These are phyloP conservation scores for Gambusia holbrooki DNA, from an alignment of 2,113 vertebrate genomes.

Conservation along the genomic window DNA sequence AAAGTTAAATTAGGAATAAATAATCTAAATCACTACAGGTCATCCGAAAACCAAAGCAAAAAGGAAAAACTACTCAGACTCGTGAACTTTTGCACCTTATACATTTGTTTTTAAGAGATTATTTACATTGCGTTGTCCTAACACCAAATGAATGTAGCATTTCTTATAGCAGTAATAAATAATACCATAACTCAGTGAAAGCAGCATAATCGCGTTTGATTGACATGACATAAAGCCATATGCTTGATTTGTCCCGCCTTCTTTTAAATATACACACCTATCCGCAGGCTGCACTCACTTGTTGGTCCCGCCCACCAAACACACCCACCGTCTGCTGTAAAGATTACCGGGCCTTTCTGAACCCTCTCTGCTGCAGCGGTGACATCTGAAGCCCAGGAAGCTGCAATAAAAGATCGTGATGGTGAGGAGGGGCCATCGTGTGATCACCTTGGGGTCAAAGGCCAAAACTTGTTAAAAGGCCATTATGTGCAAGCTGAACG, in stretches of 20 bases:
- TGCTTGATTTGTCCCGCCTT: slow-evolving; percentile 25
- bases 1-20: too few species aligned
- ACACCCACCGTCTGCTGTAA: slow-evolving; percentile 35
- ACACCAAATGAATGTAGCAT: background rate
- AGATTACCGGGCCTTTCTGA: slow-evolving; percentile 20
- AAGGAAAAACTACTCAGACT: too few species aligned
- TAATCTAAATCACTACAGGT: too few species aligned
- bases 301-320: slow-evolving; percentile 36
- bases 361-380: slow-evolving; percentile 11
- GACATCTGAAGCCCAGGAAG: slow-evolving; percentile 65
- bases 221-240: slow-evolving; percentile 53
- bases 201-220: slow-evolving; percentile 50
- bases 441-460: slow-evolving; percentile 63
- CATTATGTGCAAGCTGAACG: slow-evolving; percentile 18
- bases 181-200: slow-evolving; percentile 30
- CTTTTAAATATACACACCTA: slow-evolving; percentile 43
- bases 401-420: slow-evolving; percentile 44
- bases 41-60: too few species aligned
- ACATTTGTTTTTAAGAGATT: too few species aligned
- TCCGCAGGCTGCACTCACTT: background rate
- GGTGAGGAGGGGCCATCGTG: slow-evolving; percentile 46
- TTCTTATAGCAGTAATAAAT: background rate
- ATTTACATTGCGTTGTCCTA: too few species aligned
- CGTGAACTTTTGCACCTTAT: too few species aligned
- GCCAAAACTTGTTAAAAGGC: slow-evolving; percentile 17